Base-by-base conservation (phyloP, 2,888 invertebrate species). In the Dicranocentrus wangi region DNA sequence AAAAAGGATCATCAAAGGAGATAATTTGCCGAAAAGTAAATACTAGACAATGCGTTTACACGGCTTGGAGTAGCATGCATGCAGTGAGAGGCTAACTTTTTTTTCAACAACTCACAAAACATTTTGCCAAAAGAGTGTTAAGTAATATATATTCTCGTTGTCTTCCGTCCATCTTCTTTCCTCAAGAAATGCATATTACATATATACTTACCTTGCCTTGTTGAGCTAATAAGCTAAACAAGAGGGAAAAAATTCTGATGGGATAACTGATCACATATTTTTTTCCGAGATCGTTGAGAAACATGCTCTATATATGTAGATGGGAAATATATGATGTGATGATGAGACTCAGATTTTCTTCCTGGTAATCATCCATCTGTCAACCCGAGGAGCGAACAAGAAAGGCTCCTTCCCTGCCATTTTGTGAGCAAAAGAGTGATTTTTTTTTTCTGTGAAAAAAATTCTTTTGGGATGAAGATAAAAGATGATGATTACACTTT, bases 171-270 rank as follows among this genome's bases (percentile, higher is more conserved):
- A 8, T 51, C 51, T 19, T 51, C n/a, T 39, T 39, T 39, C 13
- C 39, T 13, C 5, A 8, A 5, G 39, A 13, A 17, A 23, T 27
- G n/a, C n/a, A n/a, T n/a, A n/a, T n/a, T n/a, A n/a, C n/a, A n/a
- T n/a, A n/a, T n/a, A n/a, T n/a, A n/a, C n/a, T n/a, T n/a, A n/a
- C n/a, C n/a, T n/a, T n/a, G 13, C 27, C 58, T 58, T 58, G 58
- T 58, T 69, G 32, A 58, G 70, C 58, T 70, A 70, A 55, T 58
- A 23, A 69, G 32, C 69, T 69, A 17, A 39, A 25, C 23, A 25
- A 7, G 27, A 27, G 47, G 13, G 21, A 23, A 25, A 47, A 25
- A 63, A 51, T 8, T 8, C 39, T 39, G 25, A 27, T n/a, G 42
- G 28, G 68, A 25, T 68, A 42, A 66, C 10, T 39, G 53, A n/a